Evolutionary conservation across 2,797 vertebrate genomes (phyloP).

Genomic region (Enoplosus armatus): DNA sequence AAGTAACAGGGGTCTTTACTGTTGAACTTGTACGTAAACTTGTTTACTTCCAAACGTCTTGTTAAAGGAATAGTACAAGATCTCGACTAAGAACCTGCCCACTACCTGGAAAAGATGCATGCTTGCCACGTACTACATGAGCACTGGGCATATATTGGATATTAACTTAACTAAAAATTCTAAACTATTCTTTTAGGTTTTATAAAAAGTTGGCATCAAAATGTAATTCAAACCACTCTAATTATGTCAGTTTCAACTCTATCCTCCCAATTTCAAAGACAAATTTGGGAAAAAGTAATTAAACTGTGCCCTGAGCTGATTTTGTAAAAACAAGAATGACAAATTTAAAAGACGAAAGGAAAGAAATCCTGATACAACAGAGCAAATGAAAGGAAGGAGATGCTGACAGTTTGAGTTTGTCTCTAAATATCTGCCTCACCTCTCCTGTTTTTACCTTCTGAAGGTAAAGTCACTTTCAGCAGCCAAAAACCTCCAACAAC

Average conservation of each 20-base stretch:
- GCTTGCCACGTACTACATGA: neutral
- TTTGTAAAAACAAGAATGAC: neutral
- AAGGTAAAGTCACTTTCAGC: constrained; percentile 11
- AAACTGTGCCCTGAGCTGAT: neutral
- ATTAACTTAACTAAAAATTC: neutral
- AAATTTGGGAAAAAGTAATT: neutral
- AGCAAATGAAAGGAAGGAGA: neutral
- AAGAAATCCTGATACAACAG: neutral
- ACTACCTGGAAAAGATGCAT: neutral
- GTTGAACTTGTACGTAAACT: neutral
- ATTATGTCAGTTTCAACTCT: neutral
- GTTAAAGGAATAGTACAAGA: neutral
- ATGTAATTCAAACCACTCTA: neutral
- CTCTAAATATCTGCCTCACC: constrained; percentile 33
- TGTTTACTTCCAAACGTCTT: neutral
- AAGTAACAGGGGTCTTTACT: neutral
- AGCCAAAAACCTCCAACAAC: constrained; percentile 25
- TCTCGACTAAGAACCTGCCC: neutral
- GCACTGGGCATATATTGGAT: too few species aligned
- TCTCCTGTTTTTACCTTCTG: constrained; percentile 3
- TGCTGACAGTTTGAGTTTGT: constrained; percentile 18
- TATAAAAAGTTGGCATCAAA: neutral
- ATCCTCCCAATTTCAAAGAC: neutral
- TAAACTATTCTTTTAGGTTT: neutral
- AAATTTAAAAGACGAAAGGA: constrained; percentile 10